phyloP scores from a whole-genome alignment of 2,888 invertebrate genomes.

The Chouioia cunea region DNA sequence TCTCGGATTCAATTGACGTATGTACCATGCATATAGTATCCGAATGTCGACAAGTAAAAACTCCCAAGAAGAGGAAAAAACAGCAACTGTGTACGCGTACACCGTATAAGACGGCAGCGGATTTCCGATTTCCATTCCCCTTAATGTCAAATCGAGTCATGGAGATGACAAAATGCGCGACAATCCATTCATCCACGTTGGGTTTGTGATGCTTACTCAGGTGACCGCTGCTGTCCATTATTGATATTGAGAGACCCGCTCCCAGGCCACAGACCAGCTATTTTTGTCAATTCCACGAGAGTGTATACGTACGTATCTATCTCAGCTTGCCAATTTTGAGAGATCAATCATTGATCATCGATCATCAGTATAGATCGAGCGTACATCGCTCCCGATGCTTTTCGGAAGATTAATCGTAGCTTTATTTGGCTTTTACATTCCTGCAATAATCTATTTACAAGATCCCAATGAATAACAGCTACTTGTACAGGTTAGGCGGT shows the following conservation, averaged over 20 bases:
- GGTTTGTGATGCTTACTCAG: neutral
- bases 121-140: constrained; percentile 27
- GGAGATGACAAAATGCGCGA: constrained; percentile 32
- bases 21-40: no score
- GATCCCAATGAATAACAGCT: neutral
- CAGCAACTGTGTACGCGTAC: neutral
- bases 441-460: neutral
- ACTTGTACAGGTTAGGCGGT: no score
- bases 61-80: neutral
- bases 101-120: no score
- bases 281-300: constrained; percentile 8
- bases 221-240: constrained; percentile 24
- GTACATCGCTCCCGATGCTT: neutral
- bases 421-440: constrained; percentile 8
- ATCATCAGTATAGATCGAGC: no score
- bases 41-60: neutral
- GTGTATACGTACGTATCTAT: no score
- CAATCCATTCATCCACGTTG: constrained; percentile 30
- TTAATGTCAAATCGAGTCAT: constrained; percentile 40
- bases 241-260: constrained; percentile 26
- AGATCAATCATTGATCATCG: constrained; percentile 9
- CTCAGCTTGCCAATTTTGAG: no score
- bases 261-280: constrained; percentile 5
- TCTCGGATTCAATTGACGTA: no score
- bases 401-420: constrained; percentile 12